A percentile compares a stretch with the other conserved stretches of the same genome.
Conservation (phyloP, 2,797 vertebrate species). For the Lacerta bilineata region DNA sequence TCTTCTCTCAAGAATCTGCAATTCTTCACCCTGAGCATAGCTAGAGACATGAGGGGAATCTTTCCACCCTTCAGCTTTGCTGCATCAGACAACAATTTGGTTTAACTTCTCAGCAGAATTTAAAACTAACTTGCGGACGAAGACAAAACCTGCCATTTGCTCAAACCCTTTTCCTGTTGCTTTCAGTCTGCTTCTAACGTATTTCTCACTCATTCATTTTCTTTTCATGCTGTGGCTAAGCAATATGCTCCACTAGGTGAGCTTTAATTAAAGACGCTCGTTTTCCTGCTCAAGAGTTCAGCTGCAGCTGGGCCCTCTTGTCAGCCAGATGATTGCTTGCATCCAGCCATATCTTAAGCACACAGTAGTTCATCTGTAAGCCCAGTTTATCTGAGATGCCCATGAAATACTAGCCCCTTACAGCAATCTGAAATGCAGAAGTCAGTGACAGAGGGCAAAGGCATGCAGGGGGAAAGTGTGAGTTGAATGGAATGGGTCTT, state of each 20-base stretch:
- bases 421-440: conserved; percentile 12
- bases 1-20: background rate
- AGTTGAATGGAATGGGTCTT: conserved; percentile 21
- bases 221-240: background rate
- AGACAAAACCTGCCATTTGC: background rate
- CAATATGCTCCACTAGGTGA: background rate
- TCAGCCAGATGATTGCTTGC: background rate
- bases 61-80: background rate
- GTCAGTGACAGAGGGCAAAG: conserved; percentile 20
- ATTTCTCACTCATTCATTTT: background rate
- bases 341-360: conserved; percentile 4
- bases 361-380: background rate
- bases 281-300: background rate
- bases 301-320: background rate
- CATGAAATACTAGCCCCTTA: background rate
- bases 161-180: background rate
- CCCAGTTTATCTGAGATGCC: background rate
- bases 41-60: conserved; percentile 16
- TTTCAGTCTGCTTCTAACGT: background rate
- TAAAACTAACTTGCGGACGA: background rate
- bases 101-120: background rate
- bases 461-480: conserved; percentile 11
- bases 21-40: background rate
- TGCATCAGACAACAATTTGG: background rate
- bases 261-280: background rate